Evolutionary conservation across 35 echinoderm and acorn worm genomes (phyloP).

Genomic region (Holothuria glaberrima): DNA sequence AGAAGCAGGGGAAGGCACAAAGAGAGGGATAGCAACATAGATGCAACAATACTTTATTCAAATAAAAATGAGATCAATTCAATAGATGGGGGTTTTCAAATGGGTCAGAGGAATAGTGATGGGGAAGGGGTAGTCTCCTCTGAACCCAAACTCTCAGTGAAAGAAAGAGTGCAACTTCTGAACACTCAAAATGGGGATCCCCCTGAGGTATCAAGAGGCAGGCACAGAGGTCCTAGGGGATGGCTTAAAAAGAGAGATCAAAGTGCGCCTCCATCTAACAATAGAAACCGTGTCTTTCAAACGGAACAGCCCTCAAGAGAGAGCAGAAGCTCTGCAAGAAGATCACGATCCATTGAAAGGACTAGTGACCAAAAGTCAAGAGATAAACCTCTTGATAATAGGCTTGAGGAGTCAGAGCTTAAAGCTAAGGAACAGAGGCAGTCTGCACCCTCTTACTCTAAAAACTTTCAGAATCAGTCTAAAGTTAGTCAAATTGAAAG

Average conservation of each 20-base stretch:
- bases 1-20: slow-evolving; percentile 27
- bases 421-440: not conserved
- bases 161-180: slow-evolving; percentile 42
- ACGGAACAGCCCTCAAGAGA: not conserved
- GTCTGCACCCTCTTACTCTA: no score
- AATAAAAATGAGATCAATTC: not conserved
- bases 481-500: no score
- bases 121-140: slow-evolving; percentile 4
- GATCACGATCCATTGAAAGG: slow-evolving; percentile 21
- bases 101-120: not conserved
- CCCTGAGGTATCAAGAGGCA: not conserved
- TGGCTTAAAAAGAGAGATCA: slow-evolving; percentile 43
- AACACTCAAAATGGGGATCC: not conserved
- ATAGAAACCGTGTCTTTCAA: slow-evolving; percentile 3
- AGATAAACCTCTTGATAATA: not conserved
- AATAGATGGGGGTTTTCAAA: not conserved
- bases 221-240: slow-evolving; percentile 1
- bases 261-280: slow-evolving; percentile 8
- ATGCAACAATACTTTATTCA: no score
- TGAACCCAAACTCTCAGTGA: slow-evolving; percentile 12
- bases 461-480: no score
- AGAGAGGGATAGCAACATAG: not conserved
- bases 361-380: not conserved
- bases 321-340: not conserved
- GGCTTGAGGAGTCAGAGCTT: not conserved